These are phyloP conservation scores for Epicauta chinensis DNA, from an alignment of 1,140 invertebrate genomes.

Conservation along the genomic window DNA sequence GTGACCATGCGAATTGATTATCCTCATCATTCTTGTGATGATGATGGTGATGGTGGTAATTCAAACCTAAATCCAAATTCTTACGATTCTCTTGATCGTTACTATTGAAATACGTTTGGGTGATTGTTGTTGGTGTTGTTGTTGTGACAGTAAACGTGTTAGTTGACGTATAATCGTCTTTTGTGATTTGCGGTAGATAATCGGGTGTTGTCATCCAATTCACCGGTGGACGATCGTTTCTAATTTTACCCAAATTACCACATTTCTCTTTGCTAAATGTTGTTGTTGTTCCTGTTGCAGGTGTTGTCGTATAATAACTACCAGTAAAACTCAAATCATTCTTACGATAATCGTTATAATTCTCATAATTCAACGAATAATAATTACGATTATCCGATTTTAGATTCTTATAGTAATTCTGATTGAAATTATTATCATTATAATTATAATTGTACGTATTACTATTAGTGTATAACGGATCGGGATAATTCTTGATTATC, in stretches of 20 bases:
- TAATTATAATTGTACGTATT: constrained; percentile 25
- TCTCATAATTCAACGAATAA: constrained; percentile 21
- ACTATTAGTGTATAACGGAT: constrained; percentile 29
- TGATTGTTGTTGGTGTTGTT: constrained; percentile 4
- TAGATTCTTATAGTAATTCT: constrained; percentile 23
- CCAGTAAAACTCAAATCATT: constrained; percentile 9
- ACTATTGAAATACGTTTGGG: not conserved
- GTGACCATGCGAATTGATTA: constrained; percentile 53
- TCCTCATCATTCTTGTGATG: constrained; percentile 40
- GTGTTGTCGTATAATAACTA: not conserved
- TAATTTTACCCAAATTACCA: constrained; percentile 16
- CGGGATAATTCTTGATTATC: constrained; percentile 19
- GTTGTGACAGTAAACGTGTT: constrained; percentile 21
- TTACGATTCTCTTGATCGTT: constrained; percentile 15
- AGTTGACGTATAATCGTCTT: constrained; percentile 26
- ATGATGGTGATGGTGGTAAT: constrained; percentile 7
- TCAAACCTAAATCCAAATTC: constrained; percentile 22
- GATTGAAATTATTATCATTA: constrained; percentile 24
- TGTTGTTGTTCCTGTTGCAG: too few relatives aligned
- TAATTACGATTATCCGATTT: constrained; percentile 15
- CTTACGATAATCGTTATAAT: constrained; percentile 26
- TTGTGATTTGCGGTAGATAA: constrained; percentile 26
- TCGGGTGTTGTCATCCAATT: constrained; percentile 60
- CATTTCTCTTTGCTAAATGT: constrained; percentile 1
- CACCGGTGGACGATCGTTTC: constrained; percentile 43